These are phyloP conservation scores for Encarsia formosa DNA, from an alignment of 2,888 invertebrate species.

Conservation along the genomic window DNA sequence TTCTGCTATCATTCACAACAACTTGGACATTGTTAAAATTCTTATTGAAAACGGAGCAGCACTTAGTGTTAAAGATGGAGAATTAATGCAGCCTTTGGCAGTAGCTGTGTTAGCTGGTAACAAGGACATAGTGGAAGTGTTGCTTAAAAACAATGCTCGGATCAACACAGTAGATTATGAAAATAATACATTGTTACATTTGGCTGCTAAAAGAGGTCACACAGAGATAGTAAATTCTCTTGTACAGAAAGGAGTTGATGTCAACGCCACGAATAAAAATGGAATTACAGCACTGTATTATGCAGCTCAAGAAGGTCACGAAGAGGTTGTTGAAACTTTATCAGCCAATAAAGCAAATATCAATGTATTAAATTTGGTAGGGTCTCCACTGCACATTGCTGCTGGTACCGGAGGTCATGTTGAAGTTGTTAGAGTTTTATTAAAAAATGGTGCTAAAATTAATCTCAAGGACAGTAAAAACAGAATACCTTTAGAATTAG, in stretches of 20 bases:
- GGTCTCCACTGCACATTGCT: conserved; percentile 12
- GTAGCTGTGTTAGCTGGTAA: conserved; percentile 3
- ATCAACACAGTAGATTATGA: conserved; percentile 1
- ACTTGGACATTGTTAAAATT: background rate
- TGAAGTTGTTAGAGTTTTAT: conserved; percentile 6
- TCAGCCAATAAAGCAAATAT: background rate
- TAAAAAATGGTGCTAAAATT: conserved; percentile 25
- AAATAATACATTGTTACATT: conserved; percentile 2
- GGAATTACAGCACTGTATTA: conserved; percentile 1
- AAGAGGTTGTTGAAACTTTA: background rate
- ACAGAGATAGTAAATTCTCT: conserved; percentile 8
- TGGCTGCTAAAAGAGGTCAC: background rate
- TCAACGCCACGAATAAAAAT: background rate
- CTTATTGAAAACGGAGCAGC: conserved; percentile 18
- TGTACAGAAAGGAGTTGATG: conserved; percentile 8
- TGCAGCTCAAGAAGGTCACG: background rate
- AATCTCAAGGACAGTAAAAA: conserved; percentile 20
- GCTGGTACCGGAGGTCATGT: conserved; percentile 6
- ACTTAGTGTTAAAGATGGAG: conserved; percentile 5
- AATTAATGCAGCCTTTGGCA: conserved; percentile 7
- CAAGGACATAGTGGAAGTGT: conserved; percentile 5
- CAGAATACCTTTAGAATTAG: conserved; percentile 28
- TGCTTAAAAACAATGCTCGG: conserved; percentile 7
- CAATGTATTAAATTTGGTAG: background rate
- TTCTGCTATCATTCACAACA: background rate